These are phyloP conservation scores for Eilema caniola DNA, from an alignment of 2,888 invertebrate species.

Conservation along the genomic window DNA sequence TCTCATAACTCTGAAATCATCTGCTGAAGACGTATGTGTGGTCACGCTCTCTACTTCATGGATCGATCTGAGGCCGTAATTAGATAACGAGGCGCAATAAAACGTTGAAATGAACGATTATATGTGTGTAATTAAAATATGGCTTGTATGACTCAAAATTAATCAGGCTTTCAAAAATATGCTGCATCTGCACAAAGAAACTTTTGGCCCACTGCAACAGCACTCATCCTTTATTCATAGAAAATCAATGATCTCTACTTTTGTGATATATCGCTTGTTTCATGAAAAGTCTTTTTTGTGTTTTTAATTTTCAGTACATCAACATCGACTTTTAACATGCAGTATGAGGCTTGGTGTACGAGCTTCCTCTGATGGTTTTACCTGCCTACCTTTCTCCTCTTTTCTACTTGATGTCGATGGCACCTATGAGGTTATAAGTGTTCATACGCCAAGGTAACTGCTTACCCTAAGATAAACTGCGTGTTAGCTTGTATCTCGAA, in stretches of 20 bases:
- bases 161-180: slow-evolving; percentile 10
- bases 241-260: background rate
- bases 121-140: slow-evolving; percentile 18
- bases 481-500: too few relatives aligned
- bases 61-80: slow-evolving; percentile 14
- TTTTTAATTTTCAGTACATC: too few relatives aligned
- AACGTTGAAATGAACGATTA: slow-evolving; percentile 10
- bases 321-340: too few relatives aligned
- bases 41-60: slow-evolving; percentile 34
- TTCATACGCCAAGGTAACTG: too few relatives aligned
- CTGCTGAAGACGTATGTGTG: slow-evolving; percentile 37
- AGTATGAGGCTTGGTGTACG: too few relatives aligned
- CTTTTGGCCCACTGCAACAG: background rate
- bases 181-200: background rate
- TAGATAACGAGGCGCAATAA: slow-evolving; percentile 23
- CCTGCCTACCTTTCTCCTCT: too few relatives aligned
- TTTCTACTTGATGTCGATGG: too few relatives aligned
- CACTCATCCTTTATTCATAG: background rate
- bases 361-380: too few relatives aligned
- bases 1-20: slow-evolving; percentile 38
- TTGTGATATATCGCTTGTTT: background rate
- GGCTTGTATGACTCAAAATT: background rate
- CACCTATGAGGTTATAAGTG: too few relatives aligned
- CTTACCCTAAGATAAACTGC: too few relatives aligned
- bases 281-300: too few relatives aligned